Conservation (phyloP, 2,888 invertebrate genomes). For the Campoplex capitator region DNA sequence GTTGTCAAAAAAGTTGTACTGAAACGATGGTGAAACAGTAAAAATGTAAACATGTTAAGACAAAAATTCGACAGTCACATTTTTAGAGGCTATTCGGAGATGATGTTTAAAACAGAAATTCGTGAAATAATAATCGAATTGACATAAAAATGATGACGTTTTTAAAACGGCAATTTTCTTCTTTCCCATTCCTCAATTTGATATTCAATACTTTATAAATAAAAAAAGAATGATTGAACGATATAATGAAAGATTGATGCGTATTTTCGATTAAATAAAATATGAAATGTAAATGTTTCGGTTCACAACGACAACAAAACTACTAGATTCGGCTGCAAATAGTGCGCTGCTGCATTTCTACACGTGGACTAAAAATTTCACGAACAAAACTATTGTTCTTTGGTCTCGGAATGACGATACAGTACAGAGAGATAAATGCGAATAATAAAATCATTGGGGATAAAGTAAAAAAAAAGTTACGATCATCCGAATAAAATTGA, state of each 20-base stretch:
- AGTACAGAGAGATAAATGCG: slow-evolving; percentile 18
- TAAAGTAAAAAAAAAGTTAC: background rate
- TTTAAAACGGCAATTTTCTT: background rate
- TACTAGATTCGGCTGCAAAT: slow-evolving; percentile 15
- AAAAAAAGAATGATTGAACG: background rate
- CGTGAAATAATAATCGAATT: background rate
- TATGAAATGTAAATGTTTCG: slow-evolving; percentile 11
- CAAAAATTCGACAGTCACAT: background rate
- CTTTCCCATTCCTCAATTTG: background rate
- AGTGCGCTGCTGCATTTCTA: slow-evolving; percentile 48
- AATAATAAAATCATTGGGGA: background rate
- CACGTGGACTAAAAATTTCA: slow-evolving; percentile 17
- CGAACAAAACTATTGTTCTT: slow-evolving; percentile 1
- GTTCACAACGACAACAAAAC: background rate
- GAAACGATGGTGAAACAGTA: background rate
- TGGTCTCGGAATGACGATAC: background rate
- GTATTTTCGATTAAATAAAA: background rate
- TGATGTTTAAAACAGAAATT: background rate
- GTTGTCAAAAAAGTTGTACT: background rate
- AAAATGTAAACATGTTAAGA: background rate
- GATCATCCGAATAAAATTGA: background rate
- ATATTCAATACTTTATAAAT: background rate
- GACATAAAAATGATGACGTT: background rate
- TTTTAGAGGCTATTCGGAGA: background rate
- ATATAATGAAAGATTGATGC: background rate